Evolutionary conservation across 2,113 vertebrate species (phyloP), one percentile per base, ranked within the genome.

Genomic region (Leucosticte australis): DNA sequence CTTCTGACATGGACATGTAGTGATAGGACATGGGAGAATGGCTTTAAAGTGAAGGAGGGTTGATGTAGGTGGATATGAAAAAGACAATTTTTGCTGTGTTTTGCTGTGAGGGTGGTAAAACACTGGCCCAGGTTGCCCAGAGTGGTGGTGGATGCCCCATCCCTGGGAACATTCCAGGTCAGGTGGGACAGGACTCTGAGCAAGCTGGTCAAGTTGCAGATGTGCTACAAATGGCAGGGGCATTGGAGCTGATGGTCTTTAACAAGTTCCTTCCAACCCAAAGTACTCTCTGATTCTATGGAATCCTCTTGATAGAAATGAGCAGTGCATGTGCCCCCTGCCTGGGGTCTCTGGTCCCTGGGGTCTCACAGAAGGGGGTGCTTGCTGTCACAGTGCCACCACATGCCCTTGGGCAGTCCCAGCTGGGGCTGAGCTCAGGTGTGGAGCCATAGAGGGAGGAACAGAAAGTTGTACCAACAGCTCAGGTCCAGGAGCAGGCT

Each of bases 331-430:
- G 17, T 31, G 37, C 24, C 19, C 33, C 26, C 50, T 15, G 6
- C 23, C 37, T 53, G 0, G 0, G 19, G 8, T 13, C 31, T n/a
- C 49, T 37, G 49, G 13, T 37, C 15, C 9, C 16, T 11, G 39
- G 42, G 23, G 3, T 71, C 1, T 47, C 30, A 4, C 14, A 78
- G 47, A 41, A 53, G 33, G 55, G 1, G 13, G 18, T 15, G 6
- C 22, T 42, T 22, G 27, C 39, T 37, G 10, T 57, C 52, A 21
- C 64, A 14, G 2, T 7, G 49, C 13, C n/a, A 70, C 13, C 17
- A 11, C 2, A 0, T 7, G 4, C 9, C 53, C 70, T 31, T 18
- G 46, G 47, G 21, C 39, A 42, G 35, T 1, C 53, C 56, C 85
- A 50, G 42, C 67, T 73, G 80, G 44, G 39, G 42, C 21, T 46